Conservation (phyloP, 2,888 invertebrate genomes). For the Nymphalis c-album region DNA sequence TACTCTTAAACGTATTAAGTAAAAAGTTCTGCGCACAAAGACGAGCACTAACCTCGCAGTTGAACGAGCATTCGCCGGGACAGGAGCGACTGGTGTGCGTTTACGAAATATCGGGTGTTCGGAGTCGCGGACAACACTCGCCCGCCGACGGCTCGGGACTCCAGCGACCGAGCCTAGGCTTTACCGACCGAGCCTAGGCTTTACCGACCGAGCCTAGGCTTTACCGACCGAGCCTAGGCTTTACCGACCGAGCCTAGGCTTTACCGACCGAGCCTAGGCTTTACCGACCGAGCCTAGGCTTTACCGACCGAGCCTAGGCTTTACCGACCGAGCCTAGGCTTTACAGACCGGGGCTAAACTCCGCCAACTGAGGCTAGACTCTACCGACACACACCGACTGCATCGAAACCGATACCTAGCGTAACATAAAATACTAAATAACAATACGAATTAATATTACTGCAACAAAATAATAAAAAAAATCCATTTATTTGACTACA, state of each 20-base stretch:
- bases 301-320: too few species aligned
- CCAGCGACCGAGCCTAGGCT: not conserved
- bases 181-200: not conserved
- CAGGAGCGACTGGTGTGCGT: too few species aligned
- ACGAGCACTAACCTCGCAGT: not conserved
- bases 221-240: not conserved
- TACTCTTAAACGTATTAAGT: not conserved
- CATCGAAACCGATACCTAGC: constrained; percentile 43
- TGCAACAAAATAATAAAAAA: constrained; percentile 68
- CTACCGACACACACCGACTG: not conserved
- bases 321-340: too few species aligned
- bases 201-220: not conserved
- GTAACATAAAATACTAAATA: constrained; percentile 79
- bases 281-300: too few species aligned
- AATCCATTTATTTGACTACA: constrained; percentile 68
- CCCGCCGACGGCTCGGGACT: too few species aligned
- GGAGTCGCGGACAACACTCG: too few species aligned
- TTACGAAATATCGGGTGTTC: too few species aligned
- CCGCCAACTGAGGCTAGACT: not conserved
- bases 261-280: too few species aligned
- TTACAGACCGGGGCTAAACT: too few species aligned
- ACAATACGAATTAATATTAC: constrained; percentile 74
- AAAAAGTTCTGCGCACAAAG: constrained; percentile 8
- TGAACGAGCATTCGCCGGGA: not conserved
- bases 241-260: too few species aligned